Base-by-base conservation (phyloP, 37 sponge, comb jelly and placozoan genomes). In the Halichondria panicea region DNA sequence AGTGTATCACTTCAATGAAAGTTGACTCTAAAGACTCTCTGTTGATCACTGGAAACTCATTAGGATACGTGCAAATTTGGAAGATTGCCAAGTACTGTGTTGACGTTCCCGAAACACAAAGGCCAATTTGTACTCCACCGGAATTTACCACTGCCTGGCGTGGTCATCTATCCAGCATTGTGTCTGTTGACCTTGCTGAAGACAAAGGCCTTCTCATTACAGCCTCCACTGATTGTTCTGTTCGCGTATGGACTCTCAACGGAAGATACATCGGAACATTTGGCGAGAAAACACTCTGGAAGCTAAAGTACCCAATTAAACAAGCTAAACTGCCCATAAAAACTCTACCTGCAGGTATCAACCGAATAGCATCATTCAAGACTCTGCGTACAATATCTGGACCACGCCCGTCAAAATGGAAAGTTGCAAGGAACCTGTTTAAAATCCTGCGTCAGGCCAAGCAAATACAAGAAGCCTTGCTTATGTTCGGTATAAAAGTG, bases 221-320 rank as follows among this genome's bases (percentile, higher is more conserved):
- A 0, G 88, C 91, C 30, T 88, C 91, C 42, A 72, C 85, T 11
- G 95, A 94, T 71, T 70, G 86, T 44, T 76, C 81, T 64, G 85
- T 94, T 13, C 58, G 88, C 4, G 65, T 94, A 43, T 94, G 95
- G 95, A 91, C 86, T 21, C 50, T 54, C 8, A 39, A 59, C 1
- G 95, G 91, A 55, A 72, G 91, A 55, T 94, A 79, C 48, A 86
- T 94, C 56, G 90, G 94, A 89, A 94, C 95, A 43, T 90, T 90
- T 87, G 95, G 95, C 3, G 87, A 94, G 68, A 81, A 60, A 56
- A n/a, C 24, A 3, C 7, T 36, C 5, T 90, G 91, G 95, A 43
- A 81, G 0, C 33, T 92, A 30, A 57, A 31, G 2, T 15, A 64
- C 55, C 87, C 92, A 37, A 59, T 79, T 2, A 43, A 57, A 34